Evolutionary conservation across 2,797 vertebrate genomes (phyloP).

Genomic region (Notolepis coatsorum): DNA sequence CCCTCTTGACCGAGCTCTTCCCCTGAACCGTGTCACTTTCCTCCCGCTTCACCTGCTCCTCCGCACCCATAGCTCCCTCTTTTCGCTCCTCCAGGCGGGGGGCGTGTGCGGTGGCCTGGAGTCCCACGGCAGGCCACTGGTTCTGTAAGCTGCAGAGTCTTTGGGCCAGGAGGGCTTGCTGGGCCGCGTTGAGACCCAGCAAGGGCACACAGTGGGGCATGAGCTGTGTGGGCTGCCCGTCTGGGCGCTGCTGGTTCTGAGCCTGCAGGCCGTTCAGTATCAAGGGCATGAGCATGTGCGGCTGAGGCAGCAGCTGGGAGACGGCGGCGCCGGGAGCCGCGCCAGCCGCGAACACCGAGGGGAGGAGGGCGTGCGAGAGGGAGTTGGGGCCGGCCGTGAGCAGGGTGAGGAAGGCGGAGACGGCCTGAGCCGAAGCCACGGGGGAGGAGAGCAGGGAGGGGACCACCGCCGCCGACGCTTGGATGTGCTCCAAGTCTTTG

Average conservation of each 20-base stretch:
- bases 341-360: constrained; percentile 76
- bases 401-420: constrained; percentile 86
- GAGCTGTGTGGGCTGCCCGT: constrained; percentile 79
- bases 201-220: constrained; percentile 84
- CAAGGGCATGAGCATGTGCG: constrained; percentile 85
- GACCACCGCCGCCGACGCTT: constrained; percentile 69
- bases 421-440: constrained; percentile 83
- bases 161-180: constrained; percentile 86
- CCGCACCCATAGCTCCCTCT: constrained; percentile 42
- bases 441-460: constrained; percentile 82
- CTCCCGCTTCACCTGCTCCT: constrained; percentile 49
- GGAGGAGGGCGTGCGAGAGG: constrained; percentile 79
- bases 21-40: not conserved
- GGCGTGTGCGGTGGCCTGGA: constrained; percentile 58
- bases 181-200: constrained; percentile 80
- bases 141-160: constrained; percentile 81
- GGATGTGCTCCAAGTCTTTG: constrained; percentile 78
- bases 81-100: constrained; percentile 64
- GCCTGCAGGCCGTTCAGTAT: constrained; percentile 82
- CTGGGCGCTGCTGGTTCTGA: constrained; percentile 77
- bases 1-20: constrained; percentile 33
- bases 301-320: constrained; percentile 81
- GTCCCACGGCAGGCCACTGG: constrained; percentile 78
- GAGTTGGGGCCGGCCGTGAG: constrained; percentile 81
- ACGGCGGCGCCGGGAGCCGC: constrained; percentile 65